Conservation (phyloP, 2,113 vertebrate species). For the Rhea americana region DNA sequence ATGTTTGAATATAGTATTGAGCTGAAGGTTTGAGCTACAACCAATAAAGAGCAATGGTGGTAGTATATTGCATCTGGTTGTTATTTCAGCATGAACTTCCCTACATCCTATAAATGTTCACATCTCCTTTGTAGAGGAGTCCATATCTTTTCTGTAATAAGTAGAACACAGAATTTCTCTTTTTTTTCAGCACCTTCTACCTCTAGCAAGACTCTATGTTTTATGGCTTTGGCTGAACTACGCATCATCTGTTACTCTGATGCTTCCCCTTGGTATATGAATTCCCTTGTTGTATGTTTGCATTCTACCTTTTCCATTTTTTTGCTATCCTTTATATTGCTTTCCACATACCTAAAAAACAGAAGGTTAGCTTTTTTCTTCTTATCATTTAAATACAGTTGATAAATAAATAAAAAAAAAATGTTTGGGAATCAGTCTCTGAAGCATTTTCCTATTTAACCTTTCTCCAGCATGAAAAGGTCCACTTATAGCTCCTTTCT, state of each 20-base stretch:
- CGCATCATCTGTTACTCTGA: background rate
- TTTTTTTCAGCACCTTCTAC: background rate
- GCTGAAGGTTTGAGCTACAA: background rate
- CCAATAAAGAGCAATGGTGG: background rate
- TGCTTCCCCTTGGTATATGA: background rate
- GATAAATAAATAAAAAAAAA: background rate
- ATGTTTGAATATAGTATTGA: background rate
- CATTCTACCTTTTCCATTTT: background rate
- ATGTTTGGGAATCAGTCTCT: background rate
- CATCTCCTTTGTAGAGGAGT: background rate
- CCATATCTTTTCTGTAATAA: background rate
- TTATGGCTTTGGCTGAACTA: background rate
- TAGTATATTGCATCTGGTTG: background rate
- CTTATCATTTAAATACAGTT: background rate
- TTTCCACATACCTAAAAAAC: background rate
- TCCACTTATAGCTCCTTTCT: constrained; percentile 11
- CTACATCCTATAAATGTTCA: background rate
- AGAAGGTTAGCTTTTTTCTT: background rate
- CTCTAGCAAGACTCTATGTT: background rate
- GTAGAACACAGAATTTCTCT: background rate
- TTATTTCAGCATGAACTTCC: background rate
- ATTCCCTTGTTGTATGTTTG: background rate
- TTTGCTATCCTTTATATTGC: background rate
- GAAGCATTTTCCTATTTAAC: constrained; percentile 1
- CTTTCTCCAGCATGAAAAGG: background rate